Evolutionary conservation across 2,797 vertebrate genomes (phyloP), one percentile per base, ranked within the genome.

Genomic region (Gila robusta): DNA sequence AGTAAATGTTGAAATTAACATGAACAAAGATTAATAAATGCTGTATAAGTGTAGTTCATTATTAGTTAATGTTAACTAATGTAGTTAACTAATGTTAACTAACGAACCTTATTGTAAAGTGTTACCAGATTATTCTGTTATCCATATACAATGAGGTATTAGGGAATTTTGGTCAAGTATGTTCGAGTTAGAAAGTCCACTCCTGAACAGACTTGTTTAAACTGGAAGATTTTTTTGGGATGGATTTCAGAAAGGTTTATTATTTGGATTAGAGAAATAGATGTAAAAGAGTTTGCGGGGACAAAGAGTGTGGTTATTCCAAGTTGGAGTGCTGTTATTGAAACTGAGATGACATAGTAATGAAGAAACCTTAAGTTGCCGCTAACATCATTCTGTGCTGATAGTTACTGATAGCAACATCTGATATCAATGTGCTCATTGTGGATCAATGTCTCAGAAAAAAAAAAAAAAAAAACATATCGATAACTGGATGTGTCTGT

Each of bases 161-260:
- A 71, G 69, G 71, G 41, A 81, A 79, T 16, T 59, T 76, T 87
- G 64, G 80, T 54, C 49, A 72, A 81, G 78, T 41, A 56, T 47
- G 73, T 85, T 49, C 1, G 6, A 73, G 85, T 81, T 74, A 44
- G 35, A 64, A 87, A 69, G 71, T 23, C 39, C 32, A 84, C 26
- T 73, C 54, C 64, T 83, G 78, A 70, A 83, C 44, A 66, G 28
- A 81, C 73, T 71, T 89, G 83, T 87, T 89, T 89, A 32, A 87
- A 84, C 84, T 89, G 90, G 88, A 88, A 56, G 17, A 67, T 79
- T 72, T 80, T 83, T 35, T 47, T 6, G 17, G 71, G 64, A 87
- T 52, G 69, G 41, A 83, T 87, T 88, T 86, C 47, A 89, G 73
- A 87, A 89, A 86, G 83, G 81, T 87, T 76, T 87, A 81, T 88